These are phyloP conservation scores for Drosophila birchii DNA, from an alignment of 2,888 invertebrate genomes.

Conservation along the genomic window DNA sequence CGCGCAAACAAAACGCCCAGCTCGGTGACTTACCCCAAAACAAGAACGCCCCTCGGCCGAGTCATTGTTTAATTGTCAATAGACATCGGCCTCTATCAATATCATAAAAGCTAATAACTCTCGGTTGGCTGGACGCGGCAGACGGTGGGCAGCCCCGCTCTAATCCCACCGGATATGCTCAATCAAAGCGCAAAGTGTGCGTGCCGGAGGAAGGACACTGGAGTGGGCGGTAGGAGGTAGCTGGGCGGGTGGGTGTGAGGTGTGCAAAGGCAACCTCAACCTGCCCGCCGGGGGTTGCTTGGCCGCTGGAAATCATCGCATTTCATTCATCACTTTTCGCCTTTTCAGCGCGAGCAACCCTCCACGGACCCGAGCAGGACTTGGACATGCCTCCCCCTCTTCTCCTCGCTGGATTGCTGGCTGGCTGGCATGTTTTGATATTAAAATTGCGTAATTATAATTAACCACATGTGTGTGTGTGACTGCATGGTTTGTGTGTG, in stretches of 20 bases:
- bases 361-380: conserved; percentile 35
- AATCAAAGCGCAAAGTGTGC: conserved; percentile 82
- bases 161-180: conserved; percentile 84
- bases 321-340: conserved; percentile 82
- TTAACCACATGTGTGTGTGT: conserved; percentile 76
- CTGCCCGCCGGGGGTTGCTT: conserved; percentile 57
- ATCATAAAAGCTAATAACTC: conserved; percentile 83
- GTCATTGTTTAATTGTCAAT: conserved; percentile 83
- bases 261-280: conserved; percentile 54
- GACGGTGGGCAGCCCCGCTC: conserved; percentile 51
- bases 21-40: conserved; percentile 50
- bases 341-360: conserved; percentile 77
- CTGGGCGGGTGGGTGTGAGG: conserved; percentile 38
- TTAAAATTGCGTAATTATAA: conserved; percentile 83
- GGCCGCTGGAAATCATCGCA: conserved; percentile 74
- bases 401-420: background rate
- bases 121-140: conserved; percentile 74
- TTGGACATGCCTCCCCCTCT: conserved; percentile 43
- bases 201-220: conserved; percentile 44
- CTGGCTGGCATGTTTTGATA: conserved; percentile 67
- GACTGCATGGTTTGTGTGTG: too few relatives aligned
- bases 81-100: conserved; percentile 83
- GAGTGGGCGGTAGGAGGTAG: conserved; percentile 11
- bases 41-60: conserved; percentile 45
- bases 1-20: conserved; percentile 65